Evolutionary conservation across 2,113 vertebrate species (phyloP), one percentile per base, ranked within the genome.

Genomic region (Saguinus imperator): DNA sequence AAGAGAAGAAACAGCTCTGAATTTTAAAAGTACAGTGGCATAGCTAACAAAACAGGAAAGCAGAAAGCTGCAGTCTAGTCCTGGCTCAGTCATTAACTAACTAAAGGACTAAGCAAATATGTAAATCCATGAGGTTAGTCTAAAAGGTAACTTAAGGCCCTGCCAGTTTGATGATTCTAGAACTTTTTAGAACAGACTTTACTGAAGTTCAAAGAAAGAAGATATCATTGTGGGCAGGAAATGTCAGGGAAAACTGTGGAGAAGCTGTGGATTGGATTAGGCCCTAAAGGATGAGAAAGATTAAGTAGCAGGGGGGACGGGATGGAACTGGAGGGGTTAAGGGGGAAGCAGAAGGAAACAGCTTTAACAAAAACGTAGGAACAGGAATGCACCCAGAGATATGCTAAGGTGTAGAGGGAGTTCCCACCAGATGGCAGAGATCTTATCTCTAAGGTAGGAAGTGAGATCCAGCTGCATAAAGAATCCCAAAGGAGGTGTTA

Each of bases 371-470:
- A 95, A 92, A 37, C 50, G 48, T 7, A 61, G 20, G 40, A 86
- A 20, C 48, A 40, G 91, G 87, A 90, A 91, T 68, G 92, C 87
- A 91, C 64, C 50, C 86, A 27, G 94, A 90, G 94, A 88, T 85
- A 57, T 35, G 93, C 70, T 37, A 94, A 94, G 27, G 87, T 94
- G 73, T 64, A 57, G 82, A 25, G 83, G 12, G 61, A 58, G n/a
- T 18, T 96, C 58, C 55, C 32, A 23, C 57, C 87, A 95, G 93
- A 96, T 89, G 94, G 79, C 72, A 16, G 25, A n/a, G 93, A 95
- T 77, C 93, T 97, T 95, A 96, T 97, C 96, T 84, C 55, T n/a
- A 40, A 86, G 58, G 77, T 35, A 84, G 95, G 94, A 92, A 95
- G 73, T 58, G 10, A 75, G 9, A 43, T 37, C 73, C 29, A 50